A percentile compares a stretch with the other conserved stretches of the same genome.
Evolutionary conservation across 2,113 vertebrate genomes (phyloP).

Genomic region (Odobenus rosmarus): DNA sequence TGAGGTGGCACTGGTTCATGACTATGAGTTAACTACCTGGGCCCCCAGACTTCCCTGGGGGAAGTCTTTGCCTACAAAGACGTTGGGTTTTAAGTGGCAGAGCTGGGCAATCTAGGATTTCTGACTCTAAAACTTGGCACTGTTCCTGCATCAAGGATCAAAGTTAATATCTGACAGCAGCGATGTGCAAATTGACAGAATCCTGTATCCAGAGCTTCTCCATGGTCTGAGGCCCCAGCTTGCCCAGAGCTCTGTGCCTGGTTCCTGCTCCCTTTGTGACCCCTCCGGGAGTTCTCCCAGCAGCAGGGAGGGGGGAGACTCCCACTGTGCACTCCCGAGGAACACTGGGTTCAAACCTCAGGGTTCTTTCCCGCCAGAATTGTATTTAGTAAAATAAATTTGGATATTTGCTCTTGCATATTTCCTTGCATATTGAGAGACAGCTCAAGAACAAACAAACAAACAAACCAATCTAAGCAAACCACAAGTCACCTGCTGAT

Average conservation of each 20-base stretch:
- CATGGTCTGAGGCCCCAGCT: accelerated
- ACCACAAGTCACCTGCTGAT: background rate
- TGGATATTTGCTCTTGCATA: background rate
- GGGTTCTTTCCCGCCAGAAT: background rate
- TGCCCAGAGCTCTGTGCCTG: accelerated
- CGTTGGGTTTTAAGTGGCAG: background rate
- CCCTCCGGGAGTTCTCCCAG: background rate
- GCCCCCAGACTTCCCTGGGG: no score
- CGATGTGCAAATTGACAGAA: background rate
- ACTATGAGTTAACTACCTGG: background rate
- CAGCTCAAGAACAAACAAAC: background rate
- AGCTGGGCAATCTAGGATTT: background rate
- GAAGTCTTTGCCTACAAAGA: background rate
- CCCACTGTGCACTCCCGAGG: accelerated
- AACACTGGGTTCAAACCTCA: background rate
- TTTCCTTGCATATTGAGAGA: background rate
- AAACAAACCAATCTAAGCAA: background rate
- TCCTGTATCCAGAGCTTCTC: background rate
- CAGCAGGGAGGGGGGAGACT: background rate
- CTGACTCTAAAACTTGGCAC: background rate
- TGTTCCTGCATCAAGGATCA: background rate
- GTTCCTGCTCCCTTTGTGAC: background rate
- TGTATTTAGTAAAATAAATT: background rate
- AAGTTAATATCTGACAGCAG: background rate
- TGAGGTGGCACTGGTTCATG: background rate